phyloP scores from a whole-genome alignment of 2,113 vertebrate species.

The Triplophysa dalaica region DNA sequence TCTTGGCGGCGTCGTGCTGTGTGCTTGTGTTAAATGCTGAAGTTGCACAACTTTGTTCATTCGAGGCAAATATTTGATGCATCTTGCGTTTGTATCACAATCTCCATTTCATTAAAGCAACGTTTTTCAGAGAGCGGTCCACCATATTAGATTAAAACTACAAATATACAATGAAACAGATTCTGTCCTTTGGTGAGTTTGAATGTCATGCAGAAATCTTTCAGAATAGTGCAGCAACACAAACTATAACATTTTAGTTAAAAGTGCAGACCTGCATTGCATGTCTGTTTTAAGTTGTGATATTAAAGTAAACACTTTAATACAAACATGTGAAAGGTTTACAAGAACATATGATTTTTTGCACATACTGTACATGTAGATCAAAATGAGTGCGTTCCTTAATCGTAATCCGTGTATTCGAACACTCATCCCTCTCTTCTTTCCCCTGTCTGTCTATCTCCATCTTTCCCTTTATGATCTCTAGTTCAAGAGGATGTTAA shows the following conservation, averaged over 20 bases:
- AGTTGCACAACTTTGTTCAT: conserved; percentile 26
- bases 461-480: conserved; percentile 43
- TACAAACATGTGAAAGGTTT: no score
- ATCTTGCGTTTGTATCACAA: not conserved
- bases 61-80: not conserved
- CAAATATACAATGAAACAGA: not conserved
- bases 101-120: not conserved
- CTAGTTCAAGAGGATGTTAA: conserved; percentile 91
- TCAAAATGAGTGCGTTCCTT: no score
- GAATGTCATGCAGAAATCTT: not conserved
- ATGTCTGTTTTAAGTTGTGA: not conserved
- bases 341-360: not conserved
- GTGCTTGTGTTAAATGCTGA: conserved; percentile 45
- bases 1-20: conserved; percentile 63
- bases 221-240: not conserved
- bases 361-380: no score
- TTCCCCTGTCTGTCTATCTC: conserved; percentile 14
- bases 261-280: conserved; percentile 7
- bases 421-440: not conserved
- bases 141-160: not conserved
- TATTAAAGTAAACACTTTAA: not conserved
- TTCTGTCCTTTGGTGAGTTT: conserved; percentile 1
- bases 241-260: not conserved
- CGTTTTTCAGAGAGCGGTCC: not conserved
- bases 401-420: not conserved